Conservation (phyloP, 2,888 invertebrate species). For the Polydrusus cervinus region DNA sequence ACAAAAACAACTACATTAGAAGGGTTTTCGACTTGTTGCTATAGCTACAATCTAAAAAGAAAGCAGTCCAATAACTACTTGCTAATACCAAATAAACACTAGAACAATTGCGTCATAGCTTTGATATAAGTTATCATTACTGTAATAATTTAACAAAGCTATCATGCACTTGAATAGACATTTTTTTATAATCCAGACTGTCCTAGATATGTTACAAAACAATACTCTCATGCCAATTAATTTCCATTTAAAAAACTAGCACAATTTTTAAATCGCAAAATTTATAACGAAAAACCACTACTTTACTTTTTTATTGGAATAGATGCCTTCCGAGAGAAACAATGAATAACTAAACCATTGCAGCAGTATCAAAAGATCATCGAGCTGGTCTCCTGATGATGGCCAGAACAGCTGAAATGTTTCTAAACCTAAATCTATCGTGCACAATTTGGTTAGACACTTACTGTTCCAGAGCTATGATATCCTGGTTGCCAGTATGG, state of each 20-base stretch:
- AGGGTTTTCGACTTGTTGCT: slow-evolving; percentile 41
- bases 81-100: neutral
- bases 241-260: too few relatives aligned
- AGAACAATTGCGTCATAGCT: neutral
- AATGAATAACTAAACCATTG: slow-evolving; percentile 4
- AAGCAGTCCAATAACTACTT: slow-evolving; percentile 29
- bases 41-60: slow-evolving; percentile 46
- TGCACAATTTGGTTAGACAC: slow-evolving; percentile 68
- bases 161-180: neutral
- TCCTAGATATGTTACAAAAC: neutral
- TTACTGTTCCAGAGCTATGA: slow-evolving; percentile 97
- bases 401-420: slow-evolving; percentile 19
- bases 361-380: slow-evolving; percentile 16
- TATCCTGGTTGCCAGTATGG: slow-evolving; percentile 91
- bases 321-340: neutral
- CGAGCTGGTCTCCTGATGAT: slow-evolving; percentile 30
- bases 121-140: neutral
- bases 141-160: slow-evolving; percentile 1
- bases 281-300: too few relatives aligned
- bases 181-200: neutral
- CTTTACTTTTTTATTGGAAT: neutral
- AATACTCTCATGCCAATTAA: too few relatives aligned
- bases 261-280: too few relatives aligned
- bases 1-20: slow-evolving; percentile 63
- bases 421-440: slow-evolving; percentile 8